A percentile compares a stretch with the other conserved stretches of the same genome.
phyloP scores from a whole-genome alignment of 2,113 vertebrate species.

The Muntiacus muntjak region DNA sequence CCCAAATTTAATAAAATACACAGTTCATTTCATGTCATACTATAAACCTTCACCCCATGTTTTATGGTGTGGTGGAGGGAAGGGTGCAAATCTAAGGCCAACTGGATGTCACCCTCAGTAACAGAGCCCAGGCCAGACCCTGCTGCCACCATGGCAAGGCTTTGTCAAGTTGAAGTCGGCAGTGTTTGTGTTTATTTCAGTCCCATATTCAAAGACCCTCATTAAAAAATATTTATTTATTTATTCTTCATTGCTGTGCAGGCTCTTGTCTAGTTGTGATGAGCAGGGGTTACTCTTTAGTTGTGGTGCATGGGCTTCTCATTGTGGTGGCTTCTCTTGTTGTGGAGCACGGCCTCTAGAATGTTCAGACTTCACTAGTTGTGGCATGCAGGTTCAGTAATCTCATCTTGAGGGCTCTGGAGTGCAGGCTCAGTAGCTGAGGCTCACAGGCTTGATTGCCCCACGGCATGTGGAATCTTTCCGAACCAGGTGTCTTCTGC shows the following conservation, averaged over 20 bases:
- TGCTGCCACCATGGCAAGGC: neutral
- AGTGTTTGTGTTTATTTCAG: neutral
- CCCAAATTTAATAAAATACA: constrained; percentile 39
- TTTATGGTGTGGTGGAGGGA: neutral
- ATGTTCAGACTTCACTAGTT: neutral
- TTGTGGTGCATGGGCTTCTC: neutral
- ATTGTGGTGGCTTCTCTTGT: neutral
- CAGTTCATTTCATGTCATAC: neutral
- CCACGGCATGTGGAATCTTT: neutral
- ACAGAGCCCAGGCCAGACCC: neutral
- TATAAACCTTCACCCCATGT: neutral
- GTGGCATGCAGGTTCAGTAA: neutral
- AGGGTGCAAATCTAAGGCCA: neutral
- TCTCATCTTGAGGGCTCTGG: neutral
- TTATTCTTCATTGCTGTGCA: neutral
- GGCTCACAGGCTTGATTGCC: neutral
- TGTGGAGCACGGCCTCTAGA: neutral
- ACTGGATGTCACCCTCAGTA: constrained; percentile 4
- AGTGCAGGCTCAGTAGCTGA: neutral
- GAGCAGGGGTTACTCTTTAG: neutral
- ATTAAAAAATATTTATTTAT: neutral
- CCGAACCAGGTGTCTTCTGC: neutral
- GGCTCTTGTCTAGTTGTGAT: neutral
- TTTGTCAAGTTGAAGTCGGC: neutral
- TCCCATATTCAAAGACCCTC: neutral